Percentiles rank a stretch among this genome's conserved stretches.
phyloP scores from a whole-genome alignment of 2,888 invertebrate genomes.

The Erynnis tages region DNA sequence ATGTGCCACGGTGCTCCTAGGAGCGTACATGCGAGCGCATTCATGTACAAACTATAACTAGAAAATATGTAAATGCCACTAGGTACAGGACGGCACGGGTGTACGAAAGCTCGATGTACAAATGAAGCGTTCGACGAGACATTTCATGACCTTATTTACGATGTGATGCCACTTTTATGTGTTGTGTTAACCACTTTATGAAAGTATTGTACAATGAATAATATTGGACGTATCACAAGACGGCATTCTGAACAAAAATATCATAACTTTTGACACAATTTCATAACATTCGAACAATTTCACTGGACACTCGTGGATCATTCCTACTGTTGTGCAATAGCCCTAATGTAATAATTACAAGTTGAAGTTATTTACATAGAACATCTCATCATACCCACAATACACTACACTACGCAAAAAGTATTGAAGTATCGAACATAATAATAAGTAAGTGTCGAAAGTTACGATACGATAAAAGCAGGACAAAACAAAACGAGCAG shows the following conservation, averaged over 20 bases:
- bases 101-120: constrained; percentile 23
- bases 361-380: constrained; percentile 19
- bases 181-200: background rate
- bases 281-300: background rate
- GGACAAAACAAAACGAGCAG: constrained; percentile 25
- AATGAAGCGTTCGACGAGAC: constrained; percentile 17
- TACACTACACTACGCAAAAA: constrained; percentile 12
- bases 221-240: constrained; percentile 1
- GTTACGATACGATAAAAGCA: constrained; percentile 30
- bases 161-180: background rate
- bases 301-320: background rate
- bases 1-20: constrained; percentile 72
- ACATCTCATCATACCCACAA: constrained; percentile 10
- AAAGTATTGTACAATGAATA: constrained; percentile 7
- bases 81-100: constrained; percentile 20
- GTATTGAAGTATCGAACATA: constrained; percentile 5
- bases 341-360: constrained; percentile 5
- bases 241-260: constrained; percentile 12
- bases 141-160: background rate
- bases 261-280: constrained; percentile 33
- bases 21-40: constrained; percentile 55
- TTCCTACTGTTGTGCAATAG: constrained; percentile 2
- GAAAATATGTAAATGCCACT: constrained; percentile 1
- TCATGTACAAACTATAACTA: constrained; percentile 20
- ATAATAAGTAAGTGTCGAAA: constrained; percentile 30